These are phyloP conservation scores for Triops longicaudatus DNA, from an alignment of 1,140 invertebrate species.

Conservation along the genomic window DNA sequence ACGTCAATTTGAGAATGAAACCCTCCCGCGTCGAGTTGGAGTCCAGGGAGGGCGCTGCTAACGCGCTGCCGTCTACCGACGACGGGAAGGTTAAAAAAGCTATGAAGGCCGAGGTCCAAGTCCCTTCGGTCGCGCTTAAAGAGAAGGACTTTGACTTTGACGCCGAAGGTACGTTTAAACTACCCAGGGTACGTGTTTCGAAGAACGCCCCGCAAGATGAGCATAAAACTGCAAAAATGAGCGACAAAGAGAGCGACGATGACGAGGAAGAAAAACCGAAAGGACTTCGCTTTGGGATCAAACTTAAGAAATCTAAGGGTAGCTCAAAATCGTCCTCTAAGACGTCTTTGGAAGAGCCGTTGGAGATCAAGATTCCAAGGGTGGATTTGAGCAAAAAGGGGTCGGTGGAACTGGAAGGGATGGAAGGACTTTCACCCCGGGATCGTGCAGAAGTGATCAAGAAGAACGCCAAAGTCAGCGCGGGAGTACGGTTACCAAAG, in stretches of 20 bases:
- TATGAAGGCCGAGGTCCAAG: neutral
- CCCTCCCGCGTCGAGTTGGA: neutral
- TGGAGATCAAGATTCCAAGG: neutral
- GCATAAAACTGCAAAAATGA: neutral
- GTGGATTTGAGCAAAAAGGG: neutral
- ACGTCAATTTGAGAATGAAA: neutral
- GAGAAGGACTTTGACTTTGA: neutral
- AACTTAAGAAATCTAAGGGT: conserved; percentile 22
- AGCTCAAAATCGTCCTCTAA: neutral
- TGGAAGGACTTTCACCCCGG: conserved; percentile 21
- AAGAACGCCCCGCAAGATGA: neutral
- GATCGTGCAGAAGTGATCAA: conserved; percentile 23
- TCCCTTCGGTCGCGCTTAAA: neutral
- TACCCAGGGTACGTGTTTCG: neutral
- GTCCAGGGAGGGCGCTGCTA: neutral
- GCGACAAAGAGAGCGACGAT: neutral
- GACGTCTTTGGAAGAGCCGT: neutral
- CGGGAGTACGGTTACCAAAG: conserved; percentile 19
- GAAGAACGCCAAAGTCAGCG: conserved; percentile 19
- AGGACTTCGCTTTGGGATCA: conserved; percentile 22
- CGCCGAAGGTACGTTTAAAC: neutral
- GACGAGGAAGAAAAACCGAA: neutral
- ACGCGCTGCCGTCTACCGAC: neutral
- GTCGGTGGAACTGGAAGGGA: neutral
- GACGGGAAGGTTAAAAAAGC: neutral